Percentiles rank a stretch among this genome's conserved stretches.
These are phyloP conservation scores for Shargacucullia verbasci DNA, from an alignment of 2,888 invertebrate species.

Conservation along the genomic window DNA sequence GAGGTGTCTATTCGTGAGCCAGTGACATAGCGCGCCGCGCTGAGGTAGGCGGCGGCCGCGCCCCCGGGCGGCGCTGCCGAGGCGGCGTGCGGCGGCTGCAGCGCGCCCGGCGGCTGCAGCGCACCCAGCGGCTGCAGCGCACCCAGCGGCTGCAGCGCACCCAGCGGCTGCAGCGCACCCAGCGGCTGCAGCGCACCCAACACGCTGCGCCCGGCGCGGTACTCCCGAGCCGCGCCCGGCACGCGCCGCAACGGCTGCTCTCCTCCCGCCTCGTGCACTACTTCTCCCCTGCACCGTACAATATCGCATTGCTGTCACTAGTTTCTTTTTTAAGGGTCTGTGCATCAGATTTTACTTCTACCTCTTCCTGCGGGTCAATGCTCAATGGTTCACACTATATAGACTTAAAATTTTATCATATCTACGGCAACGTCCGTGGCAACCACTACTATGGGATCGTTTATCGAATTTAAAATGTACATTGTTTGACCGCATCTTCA, in stretches of 20 bases:
- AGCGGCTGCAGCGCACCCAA: too few species aligned
- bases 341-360: too few species aligned
- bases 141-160: too few species aligned
- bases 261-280: conserved; percentile 68
- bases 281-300: conserved; percentile 72
- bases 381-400: too few species aligned
- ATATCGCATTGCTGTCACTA: background rate
- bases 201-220: conserved; percentile 48
- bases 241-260: conserved; percentile 60
- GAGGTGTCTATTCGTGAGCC: conserved; percentile 89
- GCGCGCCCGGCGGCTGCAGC: conserved; percentile 37
- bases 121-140: conserved; percentile 40
- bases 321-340: too few species aligned
- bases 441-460: too few species aligned
- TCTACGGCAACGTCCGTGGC: too few species aligned
- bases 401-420: too few species aligned
- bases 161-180: conserved; percentile 19
- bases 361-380: too few species aligned
- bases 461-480: too few species aligned
- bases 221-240: conserved; percentile 46
- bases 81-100: conserved; percentile 33
- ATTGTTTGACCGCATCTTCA: too few species aligned
- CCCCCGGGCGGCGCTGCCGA: conserved; percentile 71
- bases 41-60: conserved; percentile 94
- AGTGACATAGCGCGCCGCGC: conserved; percentile 94